A percentile compares a stretch with the other conserved stretches of the same genome.
These are phyloP conservation scores for Aplysia californica DNA, from an alignment of 1,140 invertebrate genomes.

Conservation along the genomic window DNA sequence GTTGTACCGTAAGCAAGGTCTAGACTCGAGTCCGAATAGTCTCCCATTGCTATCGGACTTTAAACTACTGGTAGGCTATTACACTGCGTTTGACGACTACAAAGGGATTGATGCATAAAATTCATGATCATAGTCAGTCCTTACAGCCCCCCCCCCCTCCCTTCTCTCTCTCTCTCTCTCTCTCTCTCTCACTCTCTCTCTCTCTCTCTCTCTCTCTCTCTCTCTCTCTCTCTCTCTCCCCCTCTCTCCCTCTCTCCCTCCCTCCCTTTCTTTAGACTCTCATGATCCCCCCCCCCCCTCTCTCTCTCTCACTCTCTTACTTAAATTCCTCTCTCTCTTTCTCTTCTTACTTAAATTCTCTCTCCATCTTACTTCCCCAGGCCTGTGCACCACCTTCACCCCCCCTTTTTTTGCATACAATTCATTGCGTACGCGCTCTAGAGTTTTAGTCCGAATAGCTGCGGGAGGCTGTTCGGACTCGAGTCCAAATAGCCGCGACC, in stretches of 20 bases:
- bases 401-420: neutral
- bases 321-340: neutral
- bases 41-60: no score
- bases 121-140: no score
- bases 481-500: neutral
- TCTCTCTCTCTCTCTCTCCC: constrained; percentile 5
- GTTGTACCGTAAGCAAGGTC: no score
- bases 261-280: neutral
- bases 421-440: no score
- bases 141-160: no score
- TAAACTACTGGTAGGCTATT: no score
- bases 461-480: neutral
- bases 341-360: neutral
- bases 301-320: constrained; percentile 6
- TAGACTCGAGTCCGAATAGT: no score
- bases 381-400: constrained; percentile 1
- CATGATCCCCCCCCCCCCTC: neutral
- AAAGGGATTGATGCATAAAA: no score
- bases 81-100: no score
- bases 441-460: no score
- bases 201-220: constrained; percentile 22
- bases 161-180: constrained; percentile 14
- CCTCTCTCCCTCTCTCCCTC: neutral
- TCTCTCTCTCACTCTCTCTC: constrained; percentile 23
- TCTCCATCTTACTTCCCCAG: neutral